Evolutionary conservation across 2,888 invertebrate species (phyloP).

Genomic region (Lycocerus yunnanus): DNA sequence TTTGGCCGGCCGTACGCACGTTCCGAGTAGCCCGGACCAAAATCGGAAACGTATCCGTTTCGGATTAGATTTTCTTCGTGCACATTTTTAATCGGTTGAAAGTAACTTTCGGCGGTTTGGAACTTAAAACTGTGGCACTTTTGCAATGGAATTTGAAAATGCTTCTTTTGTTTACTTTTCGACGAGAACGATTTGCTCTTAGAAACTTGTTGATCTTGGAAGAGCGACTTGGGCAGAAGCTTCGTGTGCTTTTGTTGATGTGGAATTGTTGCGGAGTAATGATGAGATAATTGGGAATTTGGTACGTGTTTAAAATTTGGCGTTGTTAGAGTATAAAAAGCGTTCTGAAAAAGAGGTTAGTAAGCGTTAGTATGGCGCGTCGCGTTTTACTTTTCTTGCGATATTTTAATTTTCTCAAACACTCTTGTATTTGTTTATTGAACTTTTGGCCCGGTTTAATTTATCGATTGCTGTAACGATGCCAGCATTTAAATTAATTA

Average conservation of each 20-base stretch:
- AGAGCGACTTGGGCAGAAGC: slow-evolving; percentile 54
- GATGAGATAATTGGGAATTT: slow-evolving; percentile 53
- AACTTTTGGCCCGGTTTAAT: no score
- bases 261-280: slow-evolving; percentile 60
- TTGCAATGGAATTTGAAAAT: slow-evolving; percentile 67
- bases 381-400: neutral
- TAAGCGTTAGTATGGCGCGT: neutral
- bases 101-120: slow-evolving; percentile 62
- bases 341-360: slow-evolving; percentile 51
- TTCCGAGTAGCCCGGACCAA: slow-evolving; percentile 44
- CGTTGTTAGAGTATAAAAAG: slow-evolving; percentile 57
- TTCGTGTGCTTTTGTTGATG: slow-evolving; percentile 58
- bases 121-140: slow-evolving; percentile 67
- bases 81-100: slow-evolving; percentile 68
- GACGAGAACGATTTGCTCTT: slow-evolving; percentile 55
- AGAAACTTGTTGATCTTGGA: slow-evolving; percentile 50
- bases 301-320: slow-evolving; percentile 66
- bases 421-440: no score
- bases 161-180: slow-evolving; percentile 60
- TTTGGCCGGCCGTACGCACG: slow-evolving; percentile 41
- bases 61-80: slow-evolving; percentile 57
- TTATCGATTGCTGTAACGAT: no score
- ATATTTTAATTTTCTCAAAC: no score
- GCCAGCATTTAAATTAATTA: no score
- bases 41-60: slow-evolving; percentile 53